Evolutionary conservation across 2,888 invertebrate species (phyloP).

Genomic region (Melanotus villosus): DNA sequence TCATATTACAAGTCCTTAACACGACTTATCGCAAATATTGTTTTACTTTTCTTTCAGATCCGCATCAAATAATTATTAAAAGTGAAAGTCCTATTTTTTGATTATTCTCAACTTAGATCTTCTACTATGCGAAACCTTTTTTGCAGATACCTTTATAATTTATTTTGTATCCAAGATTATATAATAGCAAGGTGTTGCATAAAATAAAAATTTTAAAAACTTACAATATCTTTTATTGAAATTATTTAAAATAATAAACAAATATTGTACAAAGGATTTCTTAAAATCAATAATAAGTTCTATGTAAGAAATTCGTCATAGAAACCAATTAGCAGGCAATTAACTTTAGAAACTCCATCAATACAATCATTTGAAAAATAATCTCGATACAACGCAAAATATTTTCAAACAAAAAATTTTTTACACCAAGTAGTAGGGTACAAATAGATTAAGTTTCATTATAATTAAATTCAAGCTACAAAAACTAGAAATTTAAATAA

Average conservation of each 20-base stretch:
- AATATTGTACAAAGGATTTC: constrained; percentile 48
- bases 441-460: constrained; percentile 25
- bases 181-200: no score
- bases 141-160: no score
- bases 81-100: no score
- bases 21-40: no score
- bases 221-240: constrained; percentile 48
- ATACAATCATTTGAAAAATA: not conserved
- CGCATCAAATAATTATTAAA: no score
- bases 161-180: no score
- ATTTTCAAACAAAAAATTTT: not conserved
- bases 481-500: constrained; percentile 43
- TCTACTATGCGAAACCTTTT: no score
- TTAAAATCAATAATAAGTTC: constrained; percentile 6
- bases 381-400: not conserved
- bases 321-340: not conserved
- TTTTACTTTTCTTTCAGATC: no score
- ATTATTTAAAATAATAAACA: constrained; percentile 47
- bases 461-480: constrained; percentile 33
- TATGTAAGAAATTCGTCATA: not conserved
- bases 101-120: no score
- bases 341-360: not conserved
- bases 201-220: constrained; percentile 25
- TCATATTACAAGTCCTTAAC: no score
- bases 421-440: constrained; percentile 1